These are phyloP conservation scores for Chelmon rostratus DNA, from an alignment of 2,797 vertebrate species.

Conservation along the genomic window DNA sequence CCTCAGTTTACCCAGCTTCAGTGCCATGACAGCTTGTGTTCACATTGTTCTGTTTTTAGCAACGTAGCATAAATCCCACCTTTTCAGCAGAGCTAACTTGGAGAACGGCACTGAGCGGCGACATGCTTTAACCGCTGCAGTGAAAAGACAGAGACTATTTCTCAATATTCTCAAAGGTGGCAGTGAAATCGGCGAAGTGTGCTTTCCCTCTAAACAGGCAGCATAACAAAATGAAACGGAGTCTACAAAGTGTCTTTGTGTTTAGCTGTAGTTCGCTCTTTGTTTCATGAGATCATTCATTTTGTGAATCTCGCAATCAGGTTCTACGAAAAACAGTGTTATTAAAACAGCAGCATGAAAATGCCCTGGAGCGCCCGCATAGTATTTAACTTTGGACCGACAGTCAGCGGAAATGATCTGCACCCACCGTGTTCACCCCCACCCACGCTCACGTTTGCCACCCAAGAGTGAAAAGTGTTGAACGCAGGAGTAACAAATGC, in stretches of 20 bases:
- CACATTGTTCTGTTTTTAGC: conserved; percentile 71
- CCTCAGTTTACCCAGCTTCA: conserved; percentile 56
- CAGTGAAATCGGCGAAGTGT: conserved; percentile 48
- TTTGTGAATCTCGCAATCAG: neutral
- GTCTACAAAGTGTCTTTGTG: conserved; percentile 5
- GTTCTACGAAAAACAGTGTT: conserved; percentile 9
- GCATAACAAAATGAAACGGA: conserved; percentile 31
- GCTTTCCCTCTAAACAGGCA: conserved; percentile 26
- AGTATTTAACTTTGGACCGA: conserved; percentile 49
- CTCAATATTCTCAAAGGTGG: conserved; percentile 22
- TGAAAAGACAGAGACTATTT: conserved; percentile 31
- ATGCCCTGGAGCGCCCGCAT: conserved; percentile 3
- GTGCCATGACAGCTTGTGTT: conserved; percentile 53
- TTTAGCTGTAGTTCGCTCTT: conserved; percentile 15
- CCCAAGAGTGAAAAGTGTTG: conserved; percentile 54
- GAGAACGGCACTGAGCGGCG: conserved; percentile 32
- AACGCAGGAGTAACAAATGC: conserved; percentile 53
- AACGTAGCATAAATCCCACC: conserved; percentile 41
- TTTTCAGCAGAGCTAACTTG: conserved; percentile 37
- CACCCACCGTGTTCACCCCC: conserved; percentile 58
- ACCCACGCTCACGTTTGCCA: conserved; percentile 68
- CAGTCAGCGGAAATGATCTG: conserved; percentile 46
- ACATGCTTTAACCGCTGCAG: conserved; percentile 32
- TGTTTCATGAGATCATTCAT: conserved; percentile 18
- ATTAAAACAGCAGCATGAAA: conserved; percentile 7